These are phyloP conservation scores for Cochlearius cochlearius DNA, from an alignment of 2,113 vertebrate species.

Conservation along the genomic window DNA sequence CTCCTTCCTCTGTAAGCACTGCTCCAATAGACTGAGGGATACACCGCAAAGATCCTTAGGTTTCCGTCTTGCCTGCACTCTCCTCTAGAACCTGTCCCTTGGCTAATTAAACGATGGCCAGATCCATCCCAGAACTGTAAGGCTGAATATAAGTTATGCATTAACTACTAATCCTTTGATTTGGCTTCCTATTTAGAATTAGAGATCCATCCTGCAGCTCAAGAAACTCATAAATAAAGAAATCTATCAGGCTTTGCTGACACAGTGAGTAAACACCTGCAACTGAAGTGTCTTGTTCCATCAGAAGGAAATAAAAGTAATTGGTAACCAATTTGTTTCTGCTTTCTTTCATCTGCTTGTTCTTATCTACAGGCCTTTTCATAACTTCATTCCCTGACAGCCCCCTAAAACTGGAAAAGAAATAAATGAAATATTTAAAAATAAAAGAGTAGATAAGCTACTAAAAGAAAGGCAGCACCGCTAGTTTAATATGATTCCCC, in stretches of 20 bases:
- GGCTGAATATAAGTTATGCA: slow-evolving; percentile 30
- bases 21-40: background rate
- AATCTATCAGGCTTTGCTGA: background rate
- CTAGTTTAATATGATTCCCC: background rate
- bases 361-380: background rate
- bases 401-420: background rate
- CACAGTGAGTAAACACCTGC: slow-evolving; percentile 28
- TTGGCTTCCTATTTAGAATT: slow-evolving; percentile 22
- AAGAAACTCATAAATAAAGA: slow-evolving; percentile 44
- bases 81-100: background rate
- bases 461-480: background rate
- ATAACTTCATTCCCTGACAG: slow-evolving; percentile 28
- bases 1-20: background rate
- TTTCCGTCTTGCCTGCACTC: background rate
- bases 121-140: slow-evolving; percentile 15
- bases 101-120: slow-evolving; percentile 25
- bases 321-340: slow-evolving; percentile 38
- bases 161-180: slow-evolving; percentile 51
- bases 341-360: slow-evolving; percentile 46
- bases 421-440: slow-evolving; percentile 59
- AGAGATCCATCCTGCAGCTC: background rate
- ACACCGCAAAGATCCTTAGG: background rate
- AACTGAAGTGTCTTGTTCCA: slow-evolving; percentile 46
- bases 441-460: background rate
- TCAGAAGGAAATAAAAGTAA: slow-evolving; percentile 49